Evolutionary conservation across 1,140 invertebrate genomes (phyloP).

Genomic region (Marisa cornuarietis): DNA sequence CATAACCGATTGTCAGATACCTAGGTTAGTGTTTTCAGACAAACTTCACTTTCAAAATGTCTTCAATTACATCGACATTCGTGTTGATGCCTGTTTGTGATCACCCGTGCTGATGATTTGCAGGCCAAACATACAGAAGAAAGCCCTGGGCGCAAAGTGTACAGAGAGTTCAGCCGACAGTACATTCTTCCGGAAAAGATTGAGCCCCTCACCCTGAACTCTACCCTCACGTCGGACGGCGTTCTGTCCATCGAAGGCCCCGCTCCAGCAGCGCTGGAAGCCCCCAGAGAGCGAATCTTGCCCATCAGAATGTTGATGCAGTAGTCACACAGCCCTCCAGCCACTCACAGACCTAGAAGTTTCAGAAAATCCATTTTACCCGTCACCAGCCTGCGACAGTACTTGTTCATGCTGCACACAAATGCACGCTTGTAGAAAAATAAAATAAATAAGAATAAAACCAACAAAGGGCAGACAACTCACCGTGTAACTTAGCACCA

Average conservation of each 20-base stretch:
- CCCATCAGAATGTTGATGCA: constrained; percentile 45
- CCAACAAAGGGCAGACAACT: background rate
- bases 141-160: constrained; percentile 52
- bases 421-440: background rate
- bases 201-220: constrained; percentile 55
- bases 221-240: constrained; percentile 59
- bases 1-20: too few relatives aligned
- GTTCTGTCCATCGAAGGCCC: constrained; percentile 61
- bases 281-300: constrained; percentile 51
- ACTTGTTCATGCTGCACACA: background rate
- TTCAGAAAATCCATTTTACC: background rate
- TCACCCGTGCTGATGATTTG: constrained; percentile 5
- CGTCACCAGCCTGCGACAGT: background rate
- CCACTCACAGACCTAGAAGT: background rate
- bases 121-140: constrained; percentile 57
- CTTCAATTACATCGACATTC: too few relatives aligned
- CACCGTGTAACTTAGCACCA: background rate
- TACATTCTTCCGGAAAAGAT: constrained; percentile 58
- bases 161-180: constrained; percentile 57
- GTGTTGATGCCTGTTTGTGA: too few relatives aligned
- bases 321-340: background rate
- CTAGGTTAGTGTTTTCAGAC: too few relatives aligned
- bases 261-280: constrained; percentile 47
- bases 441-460: background rate
- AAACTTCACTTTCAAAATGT: too few relatives aligned